Conservation (phyloP, 2,113 vertebrate genomes). For the Syngnathus typhle region DNA sequence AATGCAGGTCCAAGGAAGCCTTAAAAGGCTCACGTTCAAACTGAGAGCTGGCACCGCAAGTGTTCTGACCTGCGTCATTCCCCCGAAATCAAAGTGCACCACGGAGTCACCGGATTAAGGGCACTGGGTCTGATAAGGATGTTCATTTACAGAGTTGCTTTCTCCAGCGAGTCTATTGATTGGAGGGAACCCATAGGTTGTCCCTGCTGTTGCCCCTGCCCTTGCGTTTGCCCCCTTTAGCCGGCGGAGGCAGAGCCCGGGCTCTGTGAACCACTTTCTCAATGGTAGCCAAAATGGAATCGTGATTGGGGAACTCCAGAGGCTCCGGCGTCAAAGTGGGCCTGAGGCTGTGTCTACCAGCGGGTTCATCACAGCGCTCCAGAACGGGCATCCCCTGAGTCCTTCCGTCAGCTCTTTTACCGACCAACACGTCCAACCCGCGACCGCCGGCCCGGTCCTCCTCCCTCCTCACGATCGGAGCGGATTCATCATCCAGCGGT, state of each 20-base stretch:
- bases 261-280: slow-evolving; percentile 95
- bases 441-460: slow-evolving; percentile 29
- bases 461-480: slow-evolving; percentile 44
- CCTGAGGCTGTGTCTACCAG: slow-evolving; percentile 80
- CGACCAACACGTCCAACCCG: slow-evolving; percentile 49
- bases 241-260: slow-evolving; percentile 72
- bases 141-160: slow-evolving; percentile 17
- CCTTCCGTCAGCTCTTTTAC: slow-evolving; percentile 47
- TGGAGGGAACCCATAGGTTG: slow-evolving; percentile 60
- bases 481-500: slow-evolving; percentile 74
- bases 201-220: slow-evolving; percentile 74
- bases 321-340: slow-evolving; percentile 69
- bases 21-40: slow-evolving; percentile 53
- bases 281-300: slow-evolving; percentile 89
- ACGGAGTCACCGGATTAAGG: slow-evolving; percentile 54
- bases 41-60: slow-evolving; percentile 21
- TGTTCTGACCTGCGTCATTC: slow-evolving; percentile 31
- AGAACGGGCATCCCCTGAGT: slow-evolving; percentile 89
- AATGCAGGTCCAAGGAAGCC: slow-evolving; percentile 55
- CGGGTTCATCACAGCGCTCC: slow-evolving; percentile 89
- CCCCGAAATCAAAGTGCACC: slow-evolving; percentile 69
- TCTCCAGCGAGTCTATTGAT: slow-evolving; percentile 52
- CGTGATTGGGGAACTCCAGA: slow-evolving; percentile 78
- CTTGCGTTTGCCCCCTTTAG: slow-evolving; percentile 69
- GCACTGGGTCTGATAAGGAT: slow-evolving; percentile 45